Evolutionary conservation across 2,113 vertebrate genomes (phyloP), one percentile per base, ranked within the genome.

Genomic region (Progne subis): DNA sequence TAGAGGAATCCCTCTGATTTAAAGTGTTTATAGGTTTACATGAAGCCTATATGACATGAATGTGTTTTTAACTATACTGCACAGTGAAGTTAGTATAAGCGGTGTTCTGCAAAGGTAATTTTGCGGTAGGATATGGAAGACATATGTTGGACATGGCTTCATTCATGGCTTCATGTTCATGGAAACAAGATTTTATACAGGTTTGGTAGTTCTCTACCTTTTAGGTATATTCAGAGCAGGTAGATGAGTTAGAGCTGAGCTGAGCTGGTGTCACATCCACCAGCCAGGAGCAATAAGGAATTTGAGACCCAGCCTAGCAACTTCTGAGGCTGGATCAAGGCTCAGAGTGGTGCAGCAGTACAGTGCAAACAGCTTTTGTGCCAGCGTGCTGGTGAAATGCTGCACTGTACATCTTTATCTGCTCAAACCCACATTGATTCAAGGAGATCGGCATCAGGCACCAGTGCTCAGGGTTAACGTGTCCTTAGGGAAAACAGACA

Each of bases 121-220:
- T 75, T 82, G 24, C 34, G 53, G 6, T n/a, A 29, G 60, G 41
- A 52, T 52, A 57, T 12, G 8, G 29, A 68, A 82, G 17, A 4
- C 7, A 7, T 5, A 12, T 46, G 18, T 18, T 52, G 9, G 23
- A 82, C 15, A 32, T 5, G 6, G 28, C 13, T 89, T 89, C 0
- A 0, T 46, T 52, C 24, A 59, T 60, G 6, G 28, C 11, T 89
- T 89, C 0, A 0, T 46, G 37, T 37, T 52, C 24, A 63, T 60
- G 34, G 49, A 85, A 86, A 43, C 2, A 9, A 85, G 59, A 74
- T 34, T 76, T 75, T 57, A 7, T 7, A 31, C 6, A 13, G 34
- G 7, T 56, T 85, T 65, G 25, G 16, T 43, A 59, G 26, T 25
- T 82, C 89, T 26, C 32, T 81, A 16, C 11, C 56, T 71, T 75